Conservation (phyloP, 2,888 invertebrate species). For the Artemia sinica region DNA sequence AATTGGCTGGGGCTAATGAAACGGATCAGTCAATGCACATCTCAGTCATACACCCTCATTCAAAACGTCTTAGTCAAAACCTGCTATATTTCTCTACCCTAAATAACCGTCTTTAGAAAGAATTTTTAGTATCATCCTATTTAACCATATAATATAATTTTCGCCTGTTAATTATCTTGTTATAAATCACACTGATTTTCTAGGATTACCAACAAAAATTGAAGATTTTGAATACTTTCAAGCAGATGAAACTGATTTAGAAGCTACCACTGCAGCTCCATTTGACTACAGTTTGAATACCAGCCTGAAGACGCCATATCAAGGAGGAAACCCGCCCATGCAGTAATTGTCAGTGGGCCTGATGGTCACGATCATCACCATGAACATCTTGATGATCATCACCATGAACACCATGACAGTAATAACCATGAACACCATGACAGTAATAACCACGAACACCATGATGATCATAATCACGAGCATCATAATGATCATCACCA, state of each 20-base stretch:
- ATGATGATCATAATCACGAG: not conserved
- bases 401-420: not conserved
- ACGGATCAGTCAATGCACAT: no score
- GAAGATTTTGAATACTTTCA: not conserved
- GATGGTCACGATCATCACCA: slow-evolving; percentile 1
- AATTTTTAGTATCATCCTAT: no score
- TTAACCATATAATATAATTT: no score
- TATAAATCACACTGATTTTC: not conserved
- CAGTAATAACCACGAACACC: not conserved
- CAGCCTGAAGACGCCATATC: not conserved
- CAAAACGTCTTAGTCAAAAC: no score
- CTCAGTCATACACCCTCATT: no score
- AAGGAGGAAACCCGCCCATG: not conserved
- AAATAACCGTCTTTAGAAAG: no score
- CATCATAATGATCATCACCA: not conserved
- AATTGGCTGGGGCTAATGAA: no score
- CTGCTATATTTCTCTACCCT: no score
- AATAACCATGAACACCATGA: not conserved
- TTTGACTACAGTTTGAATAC: not conserved
- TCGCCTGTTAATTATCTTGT: no score
- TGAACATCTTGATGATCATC: not conserved
- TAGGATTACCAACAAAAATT: not conserved
- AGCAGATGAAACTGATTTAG: not conserved
- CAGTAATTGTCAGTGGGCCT: slow-evolving; percentile 8
- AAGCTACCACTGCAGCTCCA: not conserved